Evolutionary conservation across 1,140 invertebrate species (phyloP).

Genomic region (Batillaria attramentaria): DNA sequence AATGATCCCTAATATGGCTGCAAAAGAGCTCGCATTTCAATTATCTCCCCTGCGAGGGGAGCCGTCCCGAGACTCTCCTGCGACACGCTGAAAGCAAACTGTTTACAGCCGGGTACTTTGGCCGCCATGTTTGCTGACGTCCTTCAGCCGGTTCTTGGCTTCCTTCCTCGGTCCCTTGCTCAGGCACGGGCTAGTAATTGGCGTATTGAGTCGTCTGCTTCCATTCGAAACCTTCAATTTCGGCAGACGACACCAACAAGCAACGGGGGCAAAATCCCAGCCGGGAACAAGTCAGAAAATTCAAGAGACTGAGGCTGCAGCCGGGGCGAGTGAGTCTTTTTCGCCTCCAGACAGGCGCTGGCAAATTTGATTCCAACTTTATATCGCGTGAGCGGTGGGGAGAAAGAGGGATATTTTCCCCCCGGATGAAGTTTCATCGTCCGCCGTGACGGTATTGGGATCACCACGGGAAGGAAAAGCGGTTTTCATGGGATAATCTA

Average conservation of each 20-base stretch:
- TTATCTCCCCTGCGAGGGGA: constrained; percentile 15
- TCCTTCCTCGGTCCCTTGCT: background rate
- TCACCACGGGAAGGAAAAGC: constrained; percentile 24
- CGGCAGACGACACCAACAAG: constrained; percentile 34
- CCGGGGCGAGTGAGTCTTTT: constrained; percentile 19
- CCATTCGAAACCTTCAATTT: constrained; percentile 37
- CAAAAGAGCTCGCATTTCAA: constrained; percentile 35
- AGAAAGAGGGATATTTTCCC: constrained; percentile 29
- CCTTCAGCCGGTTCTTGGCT: constrained; percentile 21
- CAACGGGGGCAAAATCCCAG: constrained; percentile 22
- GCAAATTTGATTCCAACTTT: constrained; percentile 38
- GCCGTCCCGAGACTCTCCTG: background rate
- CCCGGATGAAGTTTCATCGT: constrained; percentile 35
- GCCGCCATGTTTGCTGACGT: constrained; percentile 34
- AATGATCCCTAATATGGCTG: constrained; percentile 36
- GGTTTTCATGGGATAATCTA: constrained; percentile 37
- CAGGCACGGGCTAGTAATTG: constrained; percentile 34
- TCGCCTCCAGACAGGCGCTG: constrained; percentile 34
- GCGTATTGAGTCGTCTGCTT: constrained; percentile 37
- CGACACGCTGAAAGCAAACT: constrained; percentile 12
- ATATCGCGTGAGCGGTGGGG: constrained; percentile 19
- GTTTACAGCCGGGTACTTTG: constrained; percentile 35
- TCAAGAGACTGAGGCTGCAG: background rate
- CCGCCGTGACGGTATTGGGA: constrained; percentile 3
- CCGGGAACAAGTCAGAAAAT: constrained; percentile 23